A percentile compares a stretch with the other conserved stretches of the same genome.
phyloP scores from a whole-genome alignment of 2,888 invertebrate species.

The Halictus quadricinctus region DNA sequence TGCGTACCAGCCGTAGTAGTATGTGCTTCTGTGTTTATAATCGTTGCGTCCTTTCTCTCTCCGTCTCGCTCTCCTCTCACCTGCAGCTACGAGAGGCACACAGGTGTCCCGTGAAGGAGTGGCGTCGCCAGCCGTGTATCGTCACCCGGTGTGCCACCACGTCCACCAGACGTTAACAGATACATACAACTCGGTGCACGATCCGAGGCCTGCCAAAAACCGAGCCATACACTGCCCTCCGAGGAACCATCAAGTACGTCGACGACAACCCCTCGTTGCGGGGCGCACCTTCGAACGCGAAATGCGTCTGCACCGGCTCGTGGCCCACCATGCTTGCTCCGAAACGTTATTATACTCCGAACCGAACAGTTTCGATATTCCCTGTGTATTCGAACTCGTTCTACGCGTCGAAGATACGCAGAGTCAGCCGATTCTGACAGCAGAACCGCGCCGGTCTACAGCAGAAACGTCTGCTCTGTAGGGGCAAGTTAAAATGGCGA shows the following conservation, averaged over 20 bases:
- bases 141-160: slow-evolving; percentile 55
- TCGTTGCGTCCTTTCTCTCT: slow-evolving; percentile 68
- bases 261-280: background rate
- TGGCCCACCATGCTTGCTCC: slow-evolving; percentile 24
- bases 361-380: background rate
- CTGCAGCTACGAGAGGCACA: slow-evolving; percentile 61
- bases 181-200: background rate
- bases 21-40: slow-evolving; percentile 68
- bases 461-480: background rate
- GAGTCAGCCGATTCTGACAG: too few species aligned
- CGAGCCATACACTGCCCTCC: slow-evolving; percentile 56
- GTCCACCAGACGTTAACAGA: slow-evolving; percentile 22
- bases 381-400: background rate
- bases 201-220: slow-evolving; percentile 60
- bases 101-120: slow-evolving; percentile 67
- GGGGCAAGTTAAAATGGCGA: background rate
- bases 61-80: slow-evolving; percentile 69
- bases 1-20: slow-evolving; percentile 54
- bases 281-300: slow-evolving; percentile 11
- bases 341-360: slow-evolving; percentile 9
- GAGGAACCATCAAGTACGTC: slow-evolving; percentile 45
- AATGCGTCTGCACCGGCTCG: slow-evolving; percentile 38
- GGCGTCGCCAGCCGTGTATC: slow-evolving; percentile 64
- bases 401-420: too few species aligned
- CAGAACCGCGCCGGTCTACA: too few species aligned